Evolutionary conservation across 1,140 invertebrate species (phyloP).

Genomic region (Heliconius hermathena): DNA sequence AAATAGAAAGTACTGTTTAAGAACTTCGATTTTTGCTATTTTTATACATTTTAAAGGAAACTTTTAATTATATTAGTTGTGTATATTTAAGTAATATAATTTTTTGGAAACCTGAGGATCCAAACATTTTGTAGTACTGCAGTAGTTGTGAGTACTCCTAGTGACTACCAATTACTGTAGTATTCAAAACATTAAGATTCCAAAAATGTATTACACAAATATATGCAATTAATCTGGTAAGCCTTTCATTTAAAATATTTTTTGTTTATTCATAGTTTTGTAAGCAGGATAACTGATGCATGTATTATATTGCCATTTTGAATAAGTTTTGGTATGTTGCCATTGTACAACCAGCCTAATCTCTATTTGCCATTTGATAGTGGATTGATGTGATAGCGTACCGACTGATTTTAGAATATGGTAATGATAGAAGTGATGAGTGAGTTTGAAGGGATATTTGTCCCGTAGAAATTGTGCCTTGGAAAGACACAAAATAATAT

Average conservation of each 20-base stretch:
- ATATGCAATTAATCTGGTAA: too few relatives aligned
- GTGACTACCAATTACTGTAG: too few relatives aligned
- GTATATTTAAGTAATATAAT: too few relatives aligned
- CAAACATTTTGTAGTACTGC: too few relatives aligned
- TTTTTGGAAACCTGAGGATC: too few relatives aligned
- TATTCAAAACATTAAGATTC: too few relatives aligned
- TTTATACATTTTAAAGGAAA: too few relatives aligned
- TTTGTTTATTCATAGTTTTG: not conserved
- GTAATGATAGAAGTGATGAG: slow-evolving; percentile 40
- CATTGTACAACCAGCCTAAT: slow-evolving; percentile 27
- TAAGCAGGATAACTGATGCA: not conserved
- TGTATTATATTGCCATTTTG: slow-evolving; percentile 10
- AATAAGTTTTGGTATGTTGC: slow-evolving; percentile 19
- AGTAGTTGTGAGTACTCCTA: too few relatives aligned
- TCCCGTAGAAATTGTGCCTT: slow-evolving; percentile 57
- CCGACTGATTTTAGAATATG: slow-evolving; percentile 56
- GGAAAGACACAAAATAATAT: slow-evolving; percentile 39
- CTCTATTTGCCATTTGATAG: slow-evolving; percentile 34
- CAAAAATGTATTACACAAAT: too few relatives aligned
- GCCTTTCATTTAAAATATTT: too few relatives aligned
- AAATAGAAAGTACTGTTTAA: not conserved
- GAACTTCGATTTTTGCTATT: too few relatives aligned
- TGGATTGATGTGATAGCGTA: slow-evolving; percentile 53
- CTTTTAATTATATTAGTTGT: too few relatives aligned
- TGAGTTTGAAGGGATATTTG: slow-evolving; percentile 50